Conservation (phyloP, 1,140 invertebrate species). For the Trachymyrmex septentrionalis region DNA sequence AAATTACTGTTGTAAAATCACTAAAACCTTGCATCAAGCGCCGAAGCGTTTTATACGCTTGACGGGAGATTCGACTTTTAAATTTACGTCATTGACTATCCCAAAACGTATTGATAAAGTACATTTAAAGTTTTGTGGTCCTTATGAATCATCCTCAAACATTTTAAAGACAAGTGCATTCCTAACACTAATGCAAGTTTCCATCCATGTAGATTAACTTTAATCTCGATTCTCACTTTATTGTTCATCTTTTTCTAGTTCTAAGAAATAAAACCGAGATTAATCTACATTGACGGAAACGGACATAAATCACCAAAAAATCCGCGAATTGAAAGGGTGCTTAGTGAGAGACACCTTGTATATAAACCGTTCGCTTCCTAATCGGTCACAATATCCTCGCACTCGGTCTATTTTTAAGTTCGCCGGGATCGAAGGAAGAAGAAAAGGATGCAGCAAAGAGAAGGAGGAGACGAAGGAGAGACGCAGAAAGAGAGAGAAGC, state of each 20-base stretch:
- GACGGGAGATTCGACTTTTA: neutral
- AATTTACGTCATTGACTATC: neutral
- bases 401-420: constrained; percentile 44
- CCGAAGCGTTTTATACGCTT: neutral
- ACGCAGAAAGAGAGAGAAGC: neutral
- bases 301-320: neutral
- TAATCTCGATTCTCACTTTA: too few species aligned
- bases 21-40: neutral
- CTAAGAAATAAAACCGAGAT: too few species aligned
- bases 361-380: constrained; percentile 25
- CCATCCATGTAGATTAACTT: too few species aligned
- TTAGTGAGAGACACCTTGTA: constrained; percentile 14
- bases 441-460: constrained; percentile 23
- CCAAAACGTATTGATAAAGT: neutral
- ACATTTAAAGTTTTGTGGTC: neutral
- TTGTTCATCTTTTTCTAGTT: too few species aligned
- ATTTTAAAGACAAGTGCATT: neutral
- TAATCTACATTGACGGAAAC: too few species aligned
- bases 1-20: constrained; percentile 5
- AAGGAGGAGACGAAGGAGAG: neutral
- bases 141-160: neutral
- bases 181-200: neutral
- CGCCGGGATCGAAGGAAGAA: constrained; percentile 28
- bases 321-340: neutral
- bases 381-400: constrained; percentile 44